These are phyloP conservation scores for Oeneis ivallda DNA, from an alignment of 2,888 invertebrate species.

Conservation along the genomic window DNA sequence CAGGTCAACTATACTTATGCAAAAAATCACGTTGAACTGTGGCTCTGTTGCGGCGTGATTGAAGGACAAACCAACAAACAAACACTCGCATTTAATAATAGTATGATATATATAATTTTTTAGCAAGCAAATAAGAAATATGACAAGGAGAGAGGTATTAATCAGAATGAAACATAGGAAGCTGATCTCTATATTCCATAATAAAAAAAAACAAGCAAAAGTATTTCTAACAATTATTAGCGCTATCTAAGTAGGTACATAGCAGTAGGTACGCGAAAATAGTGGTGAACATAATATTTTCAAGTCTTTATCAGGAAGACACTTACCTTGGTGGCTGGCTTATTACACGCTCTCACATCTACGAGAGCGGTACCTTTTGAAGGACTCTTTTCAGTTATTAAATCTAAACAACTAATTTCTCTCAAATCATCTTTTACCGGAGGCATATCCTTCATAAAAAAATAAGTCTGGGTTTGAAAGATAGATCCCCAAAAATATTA, in stretches of 20 bases:
- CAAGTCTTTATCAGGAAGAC: neutral
- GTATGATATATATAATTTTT: no score
- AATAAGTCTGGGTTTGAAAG: conserved; percentile 4
- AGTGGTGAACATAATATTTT: conserved; percentile 10
- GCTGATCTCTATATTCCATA: no score
- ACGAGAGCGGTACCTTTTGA: conserved; percentile 76
- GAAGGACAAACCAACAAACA: no score
- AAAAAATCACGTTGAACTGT: no score
- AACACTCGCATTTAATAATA: no score
- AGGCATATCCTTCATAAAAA: conserved; percentile 71
- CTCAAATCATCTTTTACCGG: conserved; percentile 77
- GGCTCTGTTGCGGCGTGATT: no score
- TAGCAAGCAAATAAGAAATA: no score
- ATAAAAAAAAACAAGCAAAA: conserved; percentile 1
- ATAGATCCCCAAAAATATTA: neutral
- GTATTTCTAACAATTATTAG: neutral
- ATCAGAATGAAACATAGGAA: no score
- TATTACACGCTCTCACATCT: conserved; percentile 86
- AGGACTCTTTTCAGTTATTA: conserved; percentile 76
- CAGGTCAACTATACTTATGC: no score
- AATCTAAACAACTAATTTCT: conserved; percentile 75
- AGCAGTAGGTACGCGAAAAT: neutral
- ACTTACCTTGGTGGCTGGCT: conserved; percentile 84
- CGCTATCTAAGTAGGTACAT: neutral
- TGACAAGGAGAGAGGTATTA: no score